Conservation (phyloP, 2,888 invertebrate genomes). For the Plusia festucae region DNA sequence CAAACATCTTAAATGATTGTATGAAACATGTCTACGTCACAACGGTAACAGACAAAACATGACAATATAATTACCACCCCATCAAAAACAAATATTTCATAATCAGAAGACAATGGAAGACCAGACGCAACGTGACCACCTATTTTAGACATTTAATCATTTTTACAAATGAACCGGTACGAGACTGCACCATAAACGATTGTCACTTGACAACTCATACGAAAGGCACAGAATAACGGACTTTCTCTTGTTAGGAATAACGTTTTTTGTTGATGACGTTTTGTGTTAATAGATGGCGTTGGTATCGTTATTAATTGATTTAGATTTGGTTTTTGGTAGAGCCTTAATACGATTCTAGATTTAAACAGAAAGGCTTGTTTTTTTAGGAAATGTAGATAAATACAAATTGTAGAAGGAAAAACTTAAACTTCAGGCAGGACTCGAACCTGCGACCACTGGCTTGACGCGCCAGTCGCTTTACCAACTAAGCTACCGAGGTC, state of each 20-base stretch:
- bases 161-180: constrained; percentile 40
- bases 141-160: constrained; percentile 37
- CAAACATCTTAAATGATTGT: neutral
- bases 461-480: too few relatives aligned
- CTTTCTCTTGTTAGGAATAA: constrained; percentile 50
- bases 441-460: too few relatives aligned
- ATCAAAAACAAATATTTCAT: constrained; percentile 18
- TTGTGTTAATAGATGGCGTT: constrained; percentile 37
- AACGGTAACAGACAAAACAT: neutral
- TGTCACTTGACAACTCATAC: constrained; percentile 45
- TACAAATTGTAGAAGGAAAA: too few relatives aligned
- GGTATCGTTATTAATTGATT: constrained; percentile 5
- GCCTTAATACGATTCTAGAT: too few relatives aligned
- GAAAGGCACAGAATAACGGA: constrained; percentile 50
- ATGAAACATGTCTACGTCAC: neutral
- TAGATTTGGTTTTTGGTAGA: neutral
- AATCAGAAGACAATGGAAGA: constrained; percentile 11
- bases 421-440: too few relatives aligned
- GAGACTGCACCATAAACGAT: constrained; percentile 17
- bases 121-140: constrained; percentile 36
- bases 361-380: too few relatives aligned
- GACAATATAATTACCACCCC: neutral
- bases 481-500: too few relatives aligned
- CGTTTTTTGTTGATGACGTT: constrained; percentile 42
- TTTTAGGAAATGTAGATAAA: too few relatives aligned